phyloP scores from a whole-genome alignment of 2,888 invertebrate species.

The Macrophya alboannulata region DNA sequence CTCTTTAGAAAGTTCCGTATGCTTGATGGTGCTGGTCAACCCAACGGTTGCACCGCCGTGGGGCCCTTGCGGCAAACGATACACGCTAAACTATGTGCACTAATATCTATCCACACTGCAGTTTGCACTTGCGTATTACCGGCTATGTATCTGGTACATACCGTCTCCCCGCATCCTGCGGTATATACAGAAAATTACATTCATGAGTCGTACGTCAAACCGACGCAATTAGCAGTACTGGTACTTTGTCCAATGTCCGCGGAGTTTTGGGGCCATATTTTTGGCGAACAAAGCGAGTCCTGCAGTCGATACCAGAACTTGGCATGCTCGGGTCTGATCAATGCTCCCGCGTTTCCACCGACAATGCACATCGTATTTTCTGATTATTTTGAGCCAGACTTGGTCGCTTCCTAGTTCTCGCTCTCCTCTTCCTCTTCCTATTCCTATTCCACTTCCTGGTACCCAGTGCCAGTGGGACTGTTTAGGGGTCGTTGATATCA shows the following conservation, averaged over 20 bases:
- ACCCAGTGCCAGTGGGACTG: neutral
- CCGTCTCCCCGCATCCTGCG: neutral
- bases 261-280: neutral
- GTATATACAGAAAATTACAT: neutral
- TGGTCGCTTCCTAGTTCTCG: neutral
- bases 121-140: constrained; percentile 19
- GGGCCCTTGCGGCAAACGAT: constrained; percentile 8
- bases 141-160: neutral
- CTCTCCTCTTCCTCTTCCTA: constrained; percentile 44
- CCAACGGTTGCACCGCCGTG: constrained; percentile 33
- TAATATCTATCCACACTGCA: neutral
- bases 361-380: neutral
- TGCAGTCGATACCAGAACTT: neutral
- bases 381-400: neutral
- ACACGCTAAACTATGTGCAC: constrained; percentile 14
- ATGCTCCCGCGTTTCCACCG: neutral
- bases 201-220: neutral
- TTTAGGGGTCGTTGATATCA: constrained; percentile 9
- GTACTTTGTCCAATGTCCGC: neutral
- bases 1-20: constrained; percentile 46
- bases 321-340: neutral
- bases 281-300: neutral
- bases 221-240: neutral
- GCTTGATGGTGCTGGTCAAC: neutral
- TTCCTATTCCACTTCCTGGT: constrained; percentile 57